Evolutionary conservation across 2,797 vertebrate genomes (phyloP).

Genomic region (Psittacula echo): DNA sequence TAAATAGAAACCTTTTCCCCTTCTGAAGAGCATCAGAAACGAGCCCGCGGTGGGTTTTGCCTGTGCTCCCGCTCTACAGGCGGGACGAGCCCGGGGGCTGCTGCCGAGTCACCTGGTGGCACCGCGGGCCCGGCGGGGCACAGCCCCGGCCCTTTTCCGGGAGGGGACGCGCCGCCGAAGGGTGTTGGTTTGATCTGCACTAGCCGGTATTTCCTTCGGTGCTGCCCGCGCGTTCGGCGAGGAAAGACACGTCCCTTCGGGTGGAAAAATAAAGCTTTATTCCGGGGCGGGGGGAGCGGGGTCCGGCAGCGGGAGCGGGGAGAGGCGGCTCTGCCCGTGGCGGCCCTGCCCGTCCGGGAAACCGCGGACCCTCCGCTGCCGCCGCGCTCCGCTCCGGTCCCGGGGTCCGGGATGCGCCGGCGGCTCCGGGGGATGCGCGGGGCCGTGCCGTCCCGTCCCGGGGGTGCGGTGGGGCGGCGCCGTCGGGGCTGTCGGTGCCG

Average conservation of each 20-base stretch:
- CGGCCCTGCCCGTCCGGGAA: neutral
- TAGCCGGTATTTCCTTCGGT: neutral
- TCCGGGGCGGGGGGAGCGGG: conserved; percentile 42
- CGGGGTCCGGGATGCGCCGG: neutral
- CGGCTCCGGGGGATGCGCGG: no score
- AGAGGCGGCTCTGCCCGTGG: neutral
- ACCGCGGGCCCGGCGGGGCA: neutral
- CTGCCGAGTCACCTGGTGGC: neutral
- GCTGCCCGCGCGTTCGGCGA: neutral
- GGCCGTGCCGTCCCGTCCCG: neutral
- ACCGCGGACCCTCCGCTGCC: neutral
- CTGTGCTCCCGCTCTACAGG: neutral
- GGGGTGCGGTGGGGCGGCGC: neutral
- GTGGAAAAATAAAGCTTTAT: conserved; percentile 86
- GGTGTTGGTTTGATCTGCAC: neutral
- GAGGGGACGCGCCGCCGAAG: neutral
- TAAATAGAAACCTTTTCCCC: conserved; percentile 77
- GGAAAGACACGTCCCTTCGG: conserved; percentile 57
- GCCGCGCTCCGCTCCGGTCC: neutral
- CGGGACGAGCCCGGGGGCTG: neutral
- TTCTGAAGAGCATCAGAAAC: conserved; percentile 51
- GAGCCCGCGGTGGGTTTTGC: neutral
- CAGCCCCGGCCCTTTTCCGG: neutral
- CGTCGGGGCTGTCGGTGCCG: conserved; percentile 79
- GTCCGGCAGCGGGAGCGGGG: neutral